phyloP scores from a whole-genome alignment of 2,797 vertebrate species.

The Zenarchopterus dispar region DNA sequence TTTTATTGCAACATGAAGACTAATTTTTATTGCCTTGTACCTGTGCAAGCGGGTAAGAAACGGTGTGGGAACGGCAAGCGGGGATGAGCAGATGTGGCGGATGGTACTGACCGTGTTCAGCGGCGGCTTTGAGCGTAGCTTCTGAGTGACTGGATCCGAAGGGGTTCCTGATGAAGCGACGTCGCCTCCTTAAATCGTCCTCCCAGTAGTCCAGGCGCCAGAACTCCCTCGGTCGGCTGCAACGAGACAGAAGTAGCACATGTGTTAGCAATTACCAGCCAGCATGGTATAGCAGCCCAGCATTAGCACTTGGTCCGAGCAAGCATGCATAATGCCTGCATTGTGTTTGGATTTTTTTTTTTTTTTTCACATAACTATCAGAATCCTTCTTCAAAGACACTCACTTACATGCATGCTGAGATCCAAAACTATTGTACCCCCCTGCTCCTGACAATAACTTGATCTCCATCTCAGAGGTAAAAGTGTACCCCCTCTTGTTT shows the following conservation, averaged over 20 bases:
- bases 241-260: conserved; percentile 93
- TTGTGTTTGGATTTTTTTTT: conserved; percentile 85
- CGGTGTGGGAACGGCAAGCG: conserved; percentile 13
- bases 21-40: conserved; percentile 82
- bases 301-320: conserved; percentile 75
- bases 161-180: conserved; percentile 96
- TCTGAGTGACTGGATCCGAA: conserved; percentile 96
- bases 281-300: conserved; percentile 91
- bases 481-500: conserved; percentile 70
- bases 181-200: conserved; percentile 99
- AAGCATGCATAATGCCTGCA: conserved; percentile 89
- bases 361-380: conserved; percentile 14
- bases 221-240: conserved; percentile 97
- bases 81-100: conserved; percentile 1
- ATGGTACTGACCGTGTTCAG: conserved; percentile 91
- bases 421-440: conserved; percentile 69
- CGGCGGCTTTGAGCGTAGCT: conserved; percentile 92
- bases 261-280: conserved; percentile 98
- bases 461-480: conserved; percentile 83
- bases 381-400: conserved; percentile 50
- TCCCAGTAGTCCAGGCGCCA: conserved; percentile 99
- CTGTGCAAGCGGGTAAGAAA: conserved; percentile 62
- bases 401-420: conserved; percentile 76
- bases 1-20: conserved; percentile 75
- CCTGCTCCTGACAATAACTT: conserved; percentile 86